Base-by-base conservation (phyloP, 1,140 invertebrate genomes). In the Cepaea nemoralis region DNA sequence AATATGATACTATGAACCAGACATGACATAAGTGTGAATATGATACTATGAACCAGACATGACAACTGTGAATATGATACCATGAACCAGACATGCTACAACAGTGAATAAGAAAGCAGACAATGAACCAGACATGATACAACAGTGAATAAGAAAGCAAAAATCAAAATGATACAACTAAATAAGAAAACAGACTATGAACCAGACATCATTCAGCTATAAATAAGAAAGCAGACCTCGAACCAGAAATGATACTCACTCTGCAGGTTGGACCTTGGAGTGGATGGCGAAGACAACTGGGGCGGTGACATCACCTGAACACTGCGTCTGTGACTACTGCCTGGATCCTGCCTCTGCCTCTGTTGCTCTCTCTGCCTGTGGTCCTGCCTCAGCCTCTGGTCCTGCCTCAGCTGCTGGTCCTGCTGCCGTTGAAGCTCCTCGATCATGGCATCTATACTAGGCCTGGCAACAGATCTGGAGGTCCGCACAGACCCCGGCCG, bases 371-470 rank as follows among this genome's bases (percentile, higher is more conserved):
- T 55, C n/a, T n/a, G 91, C 81, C n/a, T n/a, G n/a, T 86, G 83
- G 19, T 84, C 82, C 50, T 78, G 75, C 35, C 85, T 85, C 66
- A 87, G 80, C 66, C 88, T 70, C 63, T 89, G 82, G 80, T 91
- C 92, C 79, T 93, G n/a, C n/a, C n/a, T n/a, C n/a, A n/a, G n/a
- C n/a, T n/a, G 91, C 81, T 92, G 87, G 55, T 91, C 85, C 78
- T 93, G 83, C 83, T 42, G 50, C 50, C 50, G 19, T 33, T 94
- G 95, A 63, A 96, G 90, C 31, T 94, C 93, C 82, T 94, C 93
- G 71, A 96, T 95, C 91, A 95, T 93, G 75, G 94, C 92, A 88
- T 96, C 95, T 75, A 96, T 95, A 77, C 95, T 94, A 0, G 94
- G 94, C 80, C 94, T 92, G 82, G 92, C 91, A 39, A 42, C 78